These are phyloP conservation scores for Pedetes capensis DNA, from an alignment of 2,113 vertebrate species.

Conservation along the genomic window DNA sequence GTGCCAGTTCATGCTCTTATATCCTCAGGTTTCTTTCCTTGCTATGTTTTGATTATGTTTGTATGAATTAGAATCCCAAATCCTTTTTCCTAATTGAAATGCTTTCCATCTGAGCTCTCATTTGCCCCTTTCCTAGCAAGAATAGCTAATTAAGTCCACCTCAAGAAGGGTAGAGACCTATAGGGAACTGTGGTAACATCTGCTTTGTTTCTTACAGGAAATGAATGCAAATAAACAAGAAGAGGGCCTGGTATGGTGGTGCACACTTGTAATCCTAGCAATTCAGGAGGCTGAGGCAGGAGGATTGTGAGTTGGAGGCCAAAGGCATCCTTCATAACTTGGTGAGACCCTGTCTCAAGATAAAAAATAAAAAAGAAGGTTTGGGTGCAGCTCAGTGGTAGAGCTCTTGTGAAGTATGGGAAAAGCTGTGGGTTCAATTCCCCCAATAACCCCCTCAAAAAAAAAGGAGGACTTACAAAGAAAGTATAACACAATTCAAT, in stretches of 20 bases:
- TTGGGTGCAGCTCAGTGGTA: no score
- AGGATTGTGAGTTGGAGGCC: no score
- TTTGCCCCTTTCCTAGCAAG: background rate
- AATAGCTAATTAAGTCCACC: background rate
- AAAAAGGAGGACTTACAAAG: no score
- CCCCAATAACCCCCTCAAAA: no score
- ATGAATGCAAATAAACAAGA: conserved; percentile 41
- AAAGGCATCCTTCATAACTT: no score
- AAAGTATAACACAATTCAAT: conserved; percentile 9
- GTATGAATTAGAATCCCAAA: conserved; percentile 32
- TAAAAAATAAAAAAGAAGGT: no score
- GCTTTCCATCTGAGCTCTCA: background rate
- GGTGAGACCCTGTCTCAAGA: no score
- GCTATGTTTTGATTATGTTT: background rate
- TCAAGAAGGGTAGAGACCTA: background rate
- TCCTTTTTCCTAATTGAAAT: conserved; percentile 15
- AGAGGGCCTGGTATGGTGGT: background rate
- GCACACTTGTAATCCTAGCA: no score
- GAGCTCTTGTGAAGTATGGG: no score
- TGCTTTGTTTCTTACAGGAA: conserved; percentile 15
- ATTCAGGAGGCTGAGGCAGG: no score
- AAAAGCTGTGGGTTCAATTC: no score
- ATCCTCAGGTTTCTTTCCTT: background rate
- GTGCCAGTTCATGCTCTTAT: background rate
- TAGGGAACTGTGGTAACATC: conserved; percentile 1